Conservation (phyloP, 2,797 vertebrate genomes). For the Gymnodraco acuticeps region DNA sequence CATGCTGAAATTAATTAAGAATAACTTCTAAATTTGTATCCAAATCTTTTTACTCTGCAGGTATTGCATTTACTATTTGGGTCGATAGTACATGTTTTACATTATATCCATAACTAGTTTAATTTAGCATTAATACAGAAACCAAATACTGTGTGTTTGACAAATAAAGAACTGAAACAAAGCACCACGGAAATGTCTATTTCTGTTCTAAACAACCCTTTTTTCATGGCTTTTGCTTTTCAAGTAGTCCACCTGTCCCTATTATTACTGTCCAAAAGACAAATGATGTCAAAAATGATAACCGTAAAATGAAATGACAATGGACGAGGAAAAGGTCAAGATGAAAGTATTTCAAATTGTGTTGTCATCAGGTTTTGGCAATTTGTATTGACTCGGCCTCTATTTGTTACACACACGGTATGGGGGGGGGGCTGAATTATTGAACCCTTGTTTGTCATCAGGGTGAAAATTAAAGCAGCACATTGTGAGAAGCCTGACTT, state of each 20-base stretch:
- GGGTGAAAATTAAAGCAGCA: slow-evolving; percentile 57
- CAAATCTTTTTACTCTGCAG: too few relatives aligned
- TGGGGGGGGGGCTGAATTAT: slow-evolving; percentile 42
- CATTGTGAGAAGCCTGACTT: slow-evolving; percentile 19
- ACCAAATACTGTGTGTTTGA: too few relatives aligned
- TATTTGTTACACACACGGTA: slow-evolving; percentile 35
- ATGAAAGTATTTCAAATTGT: slow-evolving; percentile 27
- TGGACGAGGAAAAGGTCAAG: slow-evolving; percentile 41
- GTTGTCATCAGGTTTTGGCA: slow-evolving; percentile 34
- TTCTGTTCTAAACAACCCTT: too few relatives aligned
- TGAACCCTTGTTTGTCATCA: slow-evolving; percentile 64
- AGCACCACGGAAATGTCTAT: background rate
- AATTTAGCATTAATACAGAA: too few relatives aligned
- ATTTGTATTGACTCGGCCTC: slow-evolving; percentile 44
- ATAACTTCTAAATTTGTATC: background rate
- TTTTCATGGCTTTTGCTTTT: slow-evolving; percentile 5
- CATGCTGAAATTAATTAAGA: too few relatives aligned
- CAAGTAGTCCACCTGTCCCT: slow-evolving; percentile 15
- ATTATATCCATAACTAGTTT: too few relatives aligned
- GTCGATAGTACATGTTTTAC: too few relatives aligned
- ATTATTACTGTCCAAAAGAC: slow-evolving; percentile 39
- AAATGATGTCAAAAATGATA: slow-evolving; percentile 24
- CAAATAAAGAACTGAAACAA: background rate
- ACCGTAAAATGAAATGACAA: slow-evolving; percentile 26
- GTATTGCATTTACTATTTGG: too few relatives aligned